phyloP scores from a whole-genome alignment of 2,113 vertebrate species.

The Plecturocebus donacophilus region DNA sequence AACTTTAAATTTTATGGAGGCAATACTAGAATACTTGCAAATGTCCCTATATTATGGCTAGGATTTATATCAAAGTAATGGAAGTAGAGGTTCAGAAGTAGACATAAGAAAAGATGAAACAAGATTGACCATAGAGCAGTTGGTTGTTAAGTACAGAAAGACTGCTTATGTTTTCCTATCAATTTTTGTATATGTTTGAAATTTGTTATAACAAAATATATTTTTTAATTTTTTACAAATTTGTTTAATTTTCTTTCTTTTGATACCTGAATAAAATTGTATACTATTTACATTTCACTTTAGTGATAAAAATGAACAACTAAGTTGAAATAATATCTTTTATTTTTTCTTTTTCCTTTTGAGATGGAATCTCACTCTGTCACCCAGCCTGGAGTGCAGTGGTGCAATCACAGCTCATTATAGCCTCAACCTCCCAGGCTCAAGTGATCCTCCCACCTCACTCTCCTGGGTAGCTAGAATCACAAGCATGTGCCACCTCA shows the following conservation, averaged over 20 bases:
- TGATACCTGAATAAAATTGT: conserved; percentile 3
- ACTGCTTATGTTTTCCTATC: background rate
- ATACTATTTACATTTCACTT: background rate
- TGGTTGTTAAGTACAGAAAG: background rate
- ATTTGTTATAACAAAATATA: background rate
- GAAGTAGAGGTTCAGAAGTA: background rate
- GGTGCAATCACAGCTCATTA: too few relatives aligned
- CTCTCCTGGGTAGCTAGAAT: too few relatives aligned
- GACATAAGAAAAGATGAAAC: background rate
- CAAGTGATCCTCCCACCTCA: too few relatives aligned
- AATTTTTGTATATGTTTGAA: background rate
- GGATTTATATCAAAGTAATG: background rate
- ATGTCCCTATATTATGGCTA: background rate
- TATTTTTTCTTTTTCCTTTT: background rate
- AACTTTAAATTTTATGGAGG: background rate
- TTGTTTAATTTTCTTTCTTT: background rate
- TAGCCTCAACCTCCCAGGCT: too few relatives aligned
- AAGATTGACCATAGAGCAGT: background rate
- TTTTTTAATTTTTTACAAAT: background rate
- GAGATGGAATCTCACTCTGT: too few relatives aligned
- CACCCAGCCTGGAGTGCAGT: too few relatives aligned
- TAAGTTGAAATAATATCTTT: background rate
- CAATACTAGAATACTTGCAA: background rate
- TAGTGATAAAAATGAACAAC: background rate
- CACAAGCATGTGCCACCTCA: too few relatives aligned